Percentiles rank a stretch among this genome's conserved stretches.
Evolutionary conservation across 1,140 invertebrate species (phyloP).

Genomic region (Drosophila bifasciata): DNA sequence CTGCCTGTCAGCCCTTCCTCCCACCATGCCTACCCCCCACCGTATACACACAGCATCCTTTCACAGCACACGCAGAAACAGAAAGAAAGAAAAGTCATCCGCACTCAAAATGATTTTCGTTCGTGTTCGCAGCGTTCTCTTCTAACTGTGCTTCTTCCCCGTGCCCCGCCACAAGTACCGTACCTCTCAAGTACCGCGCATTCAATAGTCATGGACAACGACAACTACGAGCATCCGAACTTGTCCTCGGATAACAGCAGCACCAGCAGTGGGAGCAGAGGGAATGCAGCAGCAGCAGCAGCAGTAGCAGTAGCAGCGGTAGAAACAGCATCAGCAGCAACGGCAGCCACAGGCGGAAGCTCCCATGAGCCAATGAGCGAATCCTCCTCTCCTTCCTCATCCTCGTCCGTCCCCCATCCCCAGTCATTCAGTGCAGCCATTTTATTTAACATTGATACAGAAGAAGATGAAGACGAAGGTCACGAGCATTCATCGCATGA

Average conservation of each 20-base stretch:
- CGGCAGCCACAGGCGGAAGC: constrained; percentile 11
- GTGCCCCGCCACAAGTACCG: no score
- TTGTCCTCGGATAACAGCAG: constrained; percentile 75
- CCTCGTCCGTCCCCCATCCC: constrained; percentile 16
- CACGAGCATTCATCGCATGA: constrained; percentile 60
- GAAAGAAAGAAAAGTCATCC: constrained; percentile 7
- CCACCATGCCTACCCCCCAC: constrained; percentile 6
- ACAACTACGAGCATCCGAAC: constrained; percentile 68
- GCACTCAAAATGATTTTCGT: constrained; percentile 18
- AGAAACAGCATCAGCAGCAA: constrained; percentile 19
- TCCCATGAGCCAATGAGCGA: constrained; percentile 5
- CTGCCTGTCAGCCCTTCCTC: constrained; percentile 2
- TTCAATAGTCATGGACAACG: constrained; percentile 34
- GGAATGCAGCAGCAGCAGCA: constrained; percentile 45
- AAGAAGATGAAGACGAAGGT: constrained; percentile 30
- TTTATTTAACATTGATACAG: background rate
- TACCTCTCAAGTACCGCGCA: no score
- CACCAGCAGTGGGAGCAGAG: constrained; percentile 53
- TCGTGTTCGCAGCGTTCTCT: constrained; percentile 9
- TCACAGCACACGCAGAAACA: background rate
- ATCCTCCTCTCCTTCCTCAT: constrained; percentile 17
- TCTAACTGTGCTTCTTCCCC: background rate
- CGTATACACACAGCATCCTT: constrained; percentile 46
- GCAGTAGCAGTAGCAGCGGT: constrained; percentile 33
- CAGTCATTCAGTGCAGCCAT: constrained; percentile 32